phyloP scores from a whole-genome alignment of 1,140 invertebrate genomes.

The Eufriesea mexicana region DNA sequence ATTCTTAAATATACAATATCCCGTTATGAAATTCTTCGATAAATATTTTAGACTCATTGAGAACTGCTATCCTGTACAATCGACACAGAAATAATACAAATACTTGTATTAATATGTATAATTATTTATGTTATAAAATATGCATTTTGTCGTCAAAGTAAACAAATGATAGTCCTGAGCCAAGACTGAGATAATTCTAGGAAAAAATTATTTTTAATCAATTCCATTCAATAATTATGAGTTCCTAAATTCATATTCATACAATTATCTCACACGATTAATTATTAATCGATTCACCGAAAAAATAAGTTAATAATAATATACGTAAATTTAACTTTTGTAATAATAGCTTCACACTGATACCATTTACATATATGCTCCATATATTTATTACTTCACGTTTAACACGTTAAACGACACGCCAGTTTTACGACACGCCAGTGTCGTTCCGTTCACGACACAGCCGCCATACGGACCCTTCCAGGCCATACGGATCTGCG shows the following conservation, averaged over 20 bases:
- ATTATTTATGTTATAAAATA: neutral
- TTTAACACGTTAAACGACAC: too few species aligned
- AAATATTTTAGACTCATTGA: neutral
- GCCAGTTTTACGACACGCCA: too few species aligned
- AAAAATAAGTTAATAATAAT: neutral
- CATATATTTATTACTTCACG: too few species aligned
- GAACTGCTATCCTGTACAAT: neutral
- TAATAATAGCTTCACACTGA: too few species aligned
- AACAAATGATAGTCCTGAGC: neutral
- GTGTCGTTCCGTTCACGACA: too few species aligned
- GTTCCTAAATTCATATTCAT: neutral
- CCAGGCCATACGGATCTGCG: too few species aligned
- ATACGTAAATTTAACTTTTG: too few species aligned
- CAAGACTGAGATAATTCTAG: neutral
- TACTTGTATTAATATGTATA: too few species aligned
- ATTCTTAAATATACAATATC: neutral
- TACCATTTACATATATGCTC: too few species aligned
- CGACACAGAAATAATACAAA: too few species aligned
- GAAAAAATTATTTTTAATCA: neutral
- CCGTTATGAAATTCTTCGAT: too few species aligned
- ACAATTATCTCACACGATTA: neutral
- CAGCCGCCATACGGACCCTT: too few species aligned
- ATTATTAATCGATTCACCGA: neutral
- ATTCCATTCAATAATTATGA: neutral
- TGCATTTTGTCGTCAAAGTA: neutral